Base-by-base conservation (phyloP, 2,113 vertebrate genomes). In the Micromys minutus region DNA sequence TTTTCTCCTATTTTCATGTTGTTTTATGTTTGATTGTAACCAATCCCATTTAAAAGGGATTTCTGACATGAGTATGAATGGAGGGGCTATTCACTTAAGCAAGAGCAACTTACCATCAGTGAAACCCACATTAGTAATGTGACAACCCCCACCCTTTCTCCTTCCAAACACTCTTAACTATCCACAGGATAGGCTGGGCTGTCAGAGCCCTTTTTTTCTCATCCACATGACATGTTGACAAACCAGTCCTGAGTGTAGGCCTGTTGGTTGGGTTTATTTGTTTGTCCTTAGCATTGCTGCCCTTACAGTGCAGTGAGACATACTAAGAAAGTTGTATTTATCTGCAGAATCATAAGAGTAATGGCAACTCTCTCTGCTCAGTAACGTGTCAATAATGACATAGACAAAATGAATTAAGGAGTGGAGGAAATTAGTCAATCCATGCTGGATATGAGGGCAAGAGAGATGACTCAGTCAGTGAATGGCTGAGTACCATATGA, bases 301-400 rank as follows among this genome's bases (percentile, higher is more conserved):
- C 74, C 16, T 92, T 42, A 42, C 50, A 74, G 6, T 42, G 83
- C 36, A 7, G 12, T 67, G 6, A 42, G 2, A 0, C 39, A 22
- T 36, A 59, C 59, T 34, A 39, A 57, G 22, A 74, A 29, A 45
- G 2, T 19, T 57, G 17, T 0, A 69, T 21, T 50, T 7, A 3
- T 36, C 10, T 24, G n/a, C 0, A 69, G 42, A 45, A 29, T 21
- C 6, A 29, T 13, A 80, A 57, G 17, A 83, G 21, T 61, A 26
- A 47, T 2, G 15, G 26, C 1, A 6, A 9, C 5, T 22, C 3
- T 45, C 31, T 72, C n/a, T 91, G 2, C 2, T 34, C 34, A 13
- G 16, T 22, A 1, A 5, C n/a, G 13, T 24, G 4, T 22, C 10
- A 10, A 0, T 1, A 12, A 24, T 81, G 34, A 74, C 15, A 31